Percentiles rank a stretch among this genome's conserved stretches.
phyloP scores from a whole-genome alignment of 2,113 vertebrate genomes.

The Pachypanchax playfairii region DNA sequence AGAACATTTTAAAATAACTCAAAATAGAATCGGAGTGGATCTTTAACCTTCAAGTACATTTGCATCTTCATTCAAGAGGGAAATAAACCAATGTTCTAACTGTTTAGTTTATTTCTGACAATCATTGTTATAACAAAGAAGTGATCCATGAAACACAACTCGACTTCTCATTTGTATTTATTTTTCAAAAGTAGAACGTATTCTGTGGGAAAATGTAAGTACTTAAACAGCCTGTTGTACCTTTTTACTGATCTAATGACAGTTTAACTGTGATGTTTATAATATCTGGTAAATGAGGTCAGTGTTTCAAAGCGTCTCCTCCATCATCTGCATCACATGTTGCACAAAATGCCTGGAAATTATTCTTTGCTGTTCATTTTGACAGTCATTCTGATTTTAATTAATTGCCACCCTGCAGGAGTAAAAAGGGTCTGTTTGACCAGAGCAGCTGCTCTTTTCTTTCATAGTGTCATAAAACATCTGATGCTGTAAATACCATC shows the following conservation, averaged over 20 bases:
- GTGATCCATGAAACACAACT: no score
- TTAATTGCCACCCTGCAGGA: conserved; percentile 4
- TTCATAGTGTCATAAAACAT: conserved; percentile 1
- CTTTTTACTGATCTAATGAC: neutral
- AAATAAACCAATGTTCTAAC: no score
- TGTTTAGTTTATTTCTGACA: no score
- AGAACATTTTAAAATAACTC: no score
- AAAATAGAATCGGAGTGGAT: no score
- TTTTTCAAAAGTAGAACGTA: no score
- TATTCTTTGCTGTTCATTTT: neutral
- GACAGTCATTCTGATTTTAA: conserved; percentile 12
- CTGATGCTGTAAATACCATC: conserved; percentile 3
- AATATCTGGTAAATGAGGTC: neutral
- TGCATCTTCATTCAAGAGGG: no score
- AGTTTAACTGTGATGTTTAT: neutral
- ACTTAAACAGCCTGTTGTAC: no score
- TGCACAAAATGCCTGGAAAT: neutral
- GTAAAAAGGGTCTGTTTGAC: neutral
- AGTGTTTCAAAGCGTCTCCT: neutral
- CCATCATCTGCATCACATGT: neutral
- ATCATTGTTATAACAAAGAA: no score
- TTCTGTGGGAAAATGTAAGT: no score
- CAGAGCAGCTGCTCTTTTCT: neutral
- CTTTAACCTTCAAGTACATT: no score
- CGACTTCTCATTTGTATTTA: no score